Evolutionary conservation across 1,140 invertebrate species (phyloP).

Genomic region (Hypothenemus hampei): DNA sequence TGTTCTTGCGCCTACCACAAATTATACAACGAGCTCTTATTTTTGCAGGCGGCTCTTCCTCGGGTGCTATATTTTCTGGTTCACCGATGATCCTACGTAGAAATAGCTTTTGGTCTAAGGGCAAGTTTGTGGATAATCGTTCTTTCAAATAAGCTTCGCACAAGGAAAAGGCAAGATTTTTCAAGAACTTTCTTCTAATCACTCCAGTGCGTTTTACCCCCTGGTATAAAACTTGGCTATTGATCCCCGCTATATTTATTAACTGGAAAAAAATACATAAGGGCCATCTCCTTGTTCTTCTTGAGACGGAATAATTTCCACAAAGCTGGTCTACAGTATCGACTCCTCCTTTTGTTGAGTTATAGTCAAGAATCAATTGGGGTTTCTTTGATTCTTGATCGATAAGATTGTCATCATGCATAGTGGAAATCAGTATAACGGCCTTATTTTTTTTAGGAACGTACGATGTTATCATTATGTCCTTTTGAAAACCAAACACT

Average conservation of each 20-base stretch:
- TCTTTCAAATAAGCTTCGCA: background rate
- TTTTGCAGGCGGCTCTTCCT: too few species aligned
- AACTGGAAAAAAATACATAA: slow-evolving; percentile 36
- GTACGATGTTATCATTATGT: slow-evolving; percentile 35
- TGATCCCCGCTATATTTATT: slow-evolving; percentile 19
- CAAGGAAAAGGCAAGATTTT: background rate
- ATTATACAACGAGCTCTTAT: too few species aligned
- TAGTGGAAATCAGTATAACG: slow-evolving; percentile 20
- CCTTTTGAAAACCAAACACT: slow-evolving; percentile 37
- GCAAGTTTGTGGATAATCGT: background rate
- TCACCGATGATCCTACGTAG: too few species aligned
- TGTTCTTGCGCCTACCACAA: too few species aligned
- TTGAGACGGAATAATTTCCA: slow-evolving; percentile 38
- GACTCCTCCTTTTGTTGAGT: slow-evolving; percentile 46
- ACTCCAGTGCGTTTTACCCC: background rate
- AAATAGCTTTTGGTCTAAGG: too few species aligned
- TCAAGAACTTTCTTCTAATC: background rate
- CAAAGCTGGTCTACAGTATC: slow-evolving; percentile 46
- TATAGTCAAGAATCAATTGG: slow-evolving; percentile 44
- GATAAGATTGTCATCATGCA: slow-evolving; percentile 31
- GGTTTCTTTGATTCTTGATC: slow-evolving; percentile 40
- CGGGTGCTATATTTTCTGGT: too few species aligned
- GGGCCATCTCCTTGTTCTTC: slow-evolving; percentile 43
- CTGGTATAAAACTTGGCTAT: slow-evolving; percentile 13
- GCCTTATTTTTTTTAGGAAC: slow-evolving; percentile 35